Evolutionary conservation across 2,888 invertebrate genomes (phyloP).

Genomic region (Antheraea yamamai): DNA sequence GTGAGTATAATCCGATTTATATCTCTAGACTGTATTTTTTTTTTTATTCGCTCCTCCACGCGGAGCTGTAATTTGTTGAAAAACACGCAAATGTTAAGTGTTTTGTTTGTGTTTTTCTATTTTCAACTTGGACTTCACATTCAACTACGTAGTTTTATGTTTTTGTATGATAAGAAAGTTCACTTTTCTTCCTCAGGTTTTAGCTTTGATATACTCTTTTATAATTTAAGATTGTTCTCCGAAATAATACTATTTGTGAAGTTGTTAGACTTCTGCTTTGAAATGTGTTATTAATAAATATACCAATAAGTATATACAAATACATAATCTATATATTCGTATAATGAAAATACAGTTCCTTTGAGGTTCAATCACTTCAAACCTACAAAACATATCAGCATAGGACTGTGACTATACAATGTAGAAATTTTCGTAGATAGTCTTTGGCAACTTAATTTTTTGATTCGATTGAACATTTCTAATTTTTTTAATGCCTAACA

Average conservation of each 20-base stretch:
- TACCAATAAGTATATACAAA: no score
- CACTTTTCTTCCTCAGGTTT: background rate
- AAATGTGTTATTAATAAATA: background rate
- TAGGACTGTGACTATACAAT: no score
- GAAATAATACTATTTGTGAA: background rate
- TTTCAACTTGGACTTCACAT: constrained; percentile 27
- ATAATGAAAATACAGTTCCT: no score
- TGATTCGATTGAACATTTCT: no score
- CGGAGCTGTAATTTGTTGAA: constrained; percentile 57
- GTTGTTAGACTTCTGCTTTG: background rate
- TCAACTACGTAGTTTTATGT: constrained; percentile 6
- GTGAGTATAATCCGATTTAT: constrained; percentile 70
- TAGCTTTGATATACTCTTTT: background rate
- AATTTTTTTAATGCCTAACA: no score
- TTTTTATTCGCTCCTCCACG: constrained; percentile 53
- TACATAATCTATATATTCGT: no score
- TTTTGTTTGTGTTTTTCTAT: constrained; percentile 38
- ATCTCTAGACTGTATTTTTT: constrained; percentile 56
- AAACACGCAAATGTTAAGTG: constrained; percentile 57
- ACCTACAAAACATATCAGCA: no score
- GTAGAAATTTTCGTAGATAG: no score
- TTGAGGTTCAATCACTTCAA: no score
- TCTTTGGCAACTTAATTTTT: no score
- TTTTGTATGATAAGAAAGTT: constrained; percentile 7
- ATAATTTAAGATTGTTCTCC: background rate